Percentiles rank a stretch among this genome's conserved stretches.
Evolutionary conservation across 2,888 invertebrate genomes (phyloP).

Genomic region (Dioctria linearis): DNA sequence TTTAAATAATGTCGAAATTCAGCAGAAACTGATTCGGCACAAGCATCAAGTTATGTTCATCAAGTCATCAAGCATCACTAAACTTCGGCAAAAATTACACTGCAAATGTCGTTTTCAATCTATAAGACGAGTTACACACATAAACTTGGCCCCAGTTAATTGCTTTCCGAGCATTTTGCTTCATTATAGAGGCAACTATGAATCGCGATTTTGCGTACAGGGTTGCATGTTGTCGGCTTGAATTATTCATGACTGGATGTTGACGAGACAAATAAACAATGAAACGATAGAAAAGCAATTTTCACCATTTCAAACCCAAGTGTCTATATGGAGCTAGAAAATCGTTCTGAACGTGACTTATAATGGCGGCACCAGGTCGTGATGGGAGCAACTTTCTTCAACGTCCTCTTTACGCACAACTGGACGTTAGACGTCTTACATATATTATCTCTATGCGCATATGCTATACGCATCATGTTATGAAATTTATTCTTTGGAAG

Average conservation of each 20-base stretch:
- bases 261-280: slow-evolving; percentile 12
- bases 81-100: too few species aligned
- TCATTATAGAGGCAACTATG: too few species aligned
- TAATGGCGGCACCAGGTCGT: not conserved
- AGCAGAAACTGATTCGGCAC: too few species aligned
- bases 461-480: not conserved
- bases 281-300: slow-evolving; percentile 20
- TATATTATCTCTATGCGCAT: too few species aligned
- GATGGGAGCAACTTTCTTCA: not conserved
- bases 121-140: too few species aligned
- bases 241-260: slow-evolving; percentile 15
- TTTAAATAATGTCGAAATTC: too few species aligned
- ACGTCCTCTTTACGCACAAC: not conserved
- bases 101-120: too few species aligned
- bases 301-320: slow-evolving; percentile 28
- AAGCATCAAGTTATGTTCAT: too few species aligned
- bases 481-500: not conserved
- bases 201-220: too few species aligned
- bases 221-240: not conserved
- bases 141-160: too few species aligned
- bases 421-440: not conserved
- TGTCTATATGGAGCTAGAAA: not conserved
- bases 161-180: too few species aligned
- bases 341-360: not conserved
- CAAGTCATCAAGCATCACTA: too few species aligned